Percentiles rank a stretch among this genome's conserved stretches.
These are phyloP conservation scores for Barbus barbus DNA, from an alignment of 2,113 vertebrate genomes.

Conservation along the genomic window DNA sequence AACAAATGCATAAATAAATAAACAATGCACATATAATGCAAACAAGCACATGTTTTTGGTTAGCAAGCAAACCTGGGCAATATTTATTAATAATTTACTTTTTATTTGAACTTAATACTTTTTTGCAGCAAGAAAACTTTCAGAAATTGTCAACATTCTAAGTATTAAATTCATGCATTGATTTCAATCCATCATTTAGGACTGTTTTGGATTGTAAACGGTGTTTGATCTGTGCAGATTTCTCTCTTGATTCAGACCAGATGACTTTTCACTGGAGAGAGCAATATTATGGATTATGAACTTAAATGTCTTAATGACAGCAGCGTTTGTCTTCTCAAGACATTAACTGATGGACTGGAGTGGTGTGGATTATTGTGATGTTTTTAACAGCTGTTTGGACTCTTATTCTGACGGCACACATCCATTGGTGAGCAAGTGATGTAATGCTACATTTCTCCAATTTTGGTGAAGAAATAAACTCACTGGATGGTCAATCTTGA, in stretches of 20 bases:
- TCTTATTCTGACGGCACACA: not conserved
- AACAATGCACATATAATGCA: not conserved
- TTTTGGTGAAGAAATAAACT: not conserved
- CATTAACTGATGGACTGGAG: not conserved
- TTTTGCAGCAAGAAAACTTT: not conserved
- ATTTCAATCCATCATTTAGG: not conserved
- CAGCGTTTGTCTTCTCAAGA: too few relatives aligned
- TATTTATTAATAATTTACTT: too few relatives aligned
- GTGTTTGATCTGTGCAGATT: too few relatives aligned
- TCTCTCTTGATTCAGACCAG: too few relatives aligned
- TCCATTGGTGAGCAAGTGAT: not conserved
- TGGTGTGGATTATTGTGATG: not conserved
- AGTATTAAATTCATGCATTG: not conserved
- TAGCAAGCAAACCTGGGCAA: not conserved
- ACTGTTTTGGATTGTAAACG: too few relatives aligned
- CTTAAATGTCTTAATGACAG: too few relatives aligned
- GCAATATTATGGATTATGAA: too few relatives aligned
- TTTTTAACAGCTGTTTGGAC: not conserved
- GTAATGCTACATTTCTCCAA: not conserved
- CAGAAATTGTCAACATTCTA: not conserved
- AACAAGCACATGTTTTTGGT: not conserved
- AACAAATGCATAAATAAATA: too few relatives aligned
- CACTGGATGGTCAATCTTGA: not conserved
- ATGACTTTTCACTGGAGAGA: too few relatives aligned
- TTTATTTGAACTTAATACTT: too few relatives aligned